Evolutionary conservation across 2,888 invertebrate species (phyloP), one percentile per base, ranked within the genome.

Genomic region (Chalcis sispes): DNA sequence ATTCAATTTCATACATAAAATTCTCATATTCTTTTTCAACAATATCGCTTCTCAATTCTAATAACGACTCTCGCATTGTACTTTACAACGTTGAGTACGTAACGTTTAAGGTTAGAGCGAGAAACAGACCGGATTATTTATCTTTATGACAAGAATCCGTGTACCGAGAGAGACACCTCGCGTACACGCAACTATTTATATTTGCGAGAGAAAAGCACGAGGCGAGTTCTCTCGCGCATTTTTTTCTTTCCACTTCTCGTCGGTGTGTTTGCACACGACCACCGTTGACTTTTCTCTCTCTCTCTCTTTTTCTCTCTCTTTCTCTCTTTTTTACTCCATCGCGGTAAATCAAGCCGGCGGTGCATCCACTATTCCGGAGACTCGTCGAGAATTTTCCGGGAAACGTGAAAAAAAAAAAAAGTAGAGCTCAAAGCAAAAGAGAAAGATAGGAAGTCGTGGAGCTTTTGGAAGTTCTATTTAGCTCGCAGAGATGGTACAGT

Each of bases 301-400:
- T 46, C 18, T 15, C 50, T 54, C n/a, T 7, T 13, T 20, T 32
- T 54, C 25, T 58, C 15, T 18, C 46, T 46, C 46, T 40, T 56
- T 29, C 18, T 29, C 18, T 8, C 25, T 42, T 42, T 48, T 67
- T 46, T 46, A 2, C 50, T 69, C 56, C 67, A 42, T 40, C 62
- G 62, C 82, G 81, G 83, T 85, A 85, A 85, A 85, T 85, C 85
- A 85, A 76, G 67, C 67, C 32, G 46, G 61, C 82, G 29, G 59
- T 72, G 77, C 79, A 80, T 58, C 72, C 70, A 71, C 72, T 72
- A 56, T 72, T 79, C 78, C 74, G 80, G 80, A 65, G 79, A 77
- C 67, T 79, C 78, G 79, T 67, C 70, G 81, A 83, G 82, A n/a
- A n/a, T 81, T 84, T 85, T 84, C 84, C 85, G 83, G 82, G 77